Conservation (phyloP, 1,140 invertebrate species). For the Orchesella cincta region DNA sequence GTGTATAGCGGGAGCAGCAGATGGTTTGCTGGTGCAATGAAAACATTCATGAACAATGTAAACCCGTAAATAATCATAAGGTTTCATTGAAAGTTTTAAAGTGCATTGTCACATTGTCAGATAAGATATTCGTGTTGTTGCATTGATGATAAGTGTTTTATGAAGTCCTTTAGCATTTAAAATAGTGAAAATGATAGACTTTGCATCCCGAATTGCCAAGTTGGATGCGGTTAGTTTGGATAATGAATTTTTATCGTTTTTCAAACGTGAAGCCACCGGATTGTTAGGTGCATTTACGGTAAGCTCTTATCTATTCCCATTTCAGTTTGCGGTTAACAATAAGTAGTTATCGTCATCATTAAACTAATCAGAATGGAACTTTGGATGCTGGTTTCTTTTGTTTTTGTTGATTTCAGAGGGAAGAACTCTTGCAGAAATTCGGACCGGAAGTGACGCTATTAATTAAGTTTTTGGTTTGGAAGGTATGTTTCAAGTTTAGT, state of each 20-base stretch:
- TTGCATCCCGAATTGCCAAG: constrained; percentile 37
- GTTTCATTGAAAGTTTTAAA: no score
- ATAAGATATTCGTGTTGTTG: no score
- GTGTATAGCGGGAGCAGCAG: no score
- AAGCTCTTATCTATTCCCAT: neutral
- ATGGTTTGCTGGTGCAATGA: no score
- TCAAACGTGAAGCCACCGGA: constrained; percentile 9
- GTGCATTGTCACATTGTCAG: no score
- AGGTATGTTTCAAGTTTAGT: constrained; percentile 30
- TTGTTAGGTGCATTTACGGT: constrained; percentile 24
- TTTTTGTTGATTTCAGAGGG: constrained; percentile 3
- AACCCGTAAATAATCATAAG: no score
- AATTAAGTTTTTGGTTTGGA: constrained; percentile 35
- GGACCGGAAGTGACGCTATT: constrained; percentile 32
- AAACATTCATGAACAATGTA: no score
- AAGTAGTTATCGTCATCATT: neutral
- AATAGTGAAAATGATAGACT: constrained; percentile 20
- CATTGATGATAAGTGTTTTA: no score
- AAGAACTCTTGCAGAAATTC: neutral
- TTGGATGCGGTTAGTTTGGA: constrained; percentile 30
- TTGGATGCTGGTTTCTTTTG: neutral
- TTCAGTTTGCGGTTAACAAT: neutral
- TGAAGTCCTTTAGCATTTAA: neutral
- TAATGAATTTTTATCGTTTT: constrained; percentile 28
- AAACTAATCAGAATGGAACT: neutral